phyloP scores from a whole-genome alignment of 2,888 invertebrate species.

The Acanthoscelides obtectus region DNA sequence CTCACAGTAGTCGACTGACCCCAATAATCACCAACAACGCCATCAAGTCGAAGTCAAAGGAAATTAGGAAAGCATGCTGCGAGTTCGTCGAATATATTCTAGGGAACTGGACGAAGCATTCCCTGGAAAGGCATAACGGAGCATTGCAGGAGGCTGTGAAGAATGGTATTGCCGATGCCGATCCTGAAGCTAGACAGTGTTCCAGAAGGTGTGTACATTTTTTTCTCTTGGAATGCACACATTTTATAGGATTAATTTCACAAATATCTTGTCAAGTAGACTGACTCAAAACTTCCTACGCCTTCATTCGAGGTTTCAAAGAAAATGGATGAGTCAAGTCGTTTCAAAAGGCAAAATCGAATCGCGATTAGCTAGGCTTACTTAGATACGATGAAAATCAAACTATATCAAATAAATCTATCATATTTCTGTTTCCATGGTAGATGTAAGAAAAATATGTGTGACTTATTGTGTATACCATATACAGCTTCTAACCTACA shows the following conservation, averaged over 20 bases:
- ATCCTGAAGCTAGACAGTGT: constrained; percentile 78
- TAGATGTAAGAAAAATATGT: no score
- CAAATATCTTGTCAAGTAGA: constrained; percentile 3
- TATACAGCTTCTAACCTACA: no score
- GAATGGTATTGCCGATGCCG: constrained; percentile 89
- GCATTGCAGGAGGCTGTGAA: constrained; percentile 78
- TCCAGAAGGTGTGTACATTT: constrained; percentile 77
- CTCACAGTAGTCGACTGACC: constrained; percentile 73
- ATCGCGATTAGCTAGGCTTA: no score
- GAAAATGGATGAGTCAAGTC: no score
- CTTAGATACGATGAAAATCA: no score
- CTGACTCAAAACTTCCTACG: no score
- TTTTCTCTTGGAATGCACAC: no score
- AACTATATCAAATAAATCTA: no score
- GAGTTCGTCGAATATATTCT: constrained; percentile 81
- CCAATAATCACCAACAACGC: constrained; percentile 74
- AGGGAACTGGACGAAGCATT: constrained; percentile 80
- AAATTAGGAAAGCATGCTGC: constrained; percentile 74
- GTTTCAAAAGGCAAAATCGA: no score
- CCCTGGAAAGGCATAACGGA: constrained; percentile 75
- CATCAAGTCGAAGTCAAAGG: constrained; percentile 82
- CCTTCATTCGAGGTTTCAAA: no score
- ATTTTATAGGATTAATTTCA: neutral
- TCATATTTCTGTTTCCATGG: no score
- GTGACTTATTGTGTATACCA: no score